phyloP scores from a whole-genome alignment of 2,888 invertebrate species.

The Metellina segmentata region DNA sequence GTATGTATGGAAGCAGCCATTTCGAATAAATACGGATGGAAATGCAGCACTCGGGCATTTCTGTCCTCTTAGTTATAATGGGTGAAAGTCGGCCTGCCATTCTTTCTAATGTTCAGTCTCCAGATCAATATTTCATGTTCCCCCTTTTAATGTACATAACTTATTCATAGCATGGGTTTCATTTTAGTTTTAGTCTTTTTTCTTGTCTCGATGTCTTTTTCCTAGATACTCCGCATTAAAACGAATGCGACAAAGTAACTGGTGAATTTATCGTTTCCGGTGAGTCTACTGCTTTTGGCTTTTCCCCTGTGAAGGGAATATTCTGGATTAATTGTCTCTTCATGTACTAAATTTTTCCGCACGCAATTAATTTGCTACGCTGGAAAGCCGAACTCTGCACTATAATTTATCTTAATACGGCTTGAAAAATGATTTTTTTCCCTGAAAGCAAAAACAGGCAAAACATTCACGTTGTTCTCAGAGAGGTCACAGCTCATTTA shows the following conservation, averaged over 20 bases:
- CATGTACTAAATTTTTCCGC: slow-evolving; percentile 21
- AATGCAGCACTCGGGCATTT: not conserved
- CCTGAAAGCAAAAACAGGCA: not conserved
- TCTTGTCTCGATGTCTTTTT: not conserved
- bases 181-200: not conserved
- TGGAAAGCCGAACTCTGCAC: not conserved
- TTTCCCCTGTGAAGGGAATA: slow-evolving; percentile 11
- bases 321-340: slow-evolving; percentile 26
- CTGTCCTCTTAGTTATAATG: too few relatives aligned
- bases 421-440: slow-evolving; percentile 4
- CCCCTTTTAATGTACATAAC: slow-evolving; percentile 41
- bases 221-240: slow-evolving; percentile 8
- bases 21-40: not conserved
- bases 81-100: not conserved
- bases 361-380: slow-evolving; percentile 7
- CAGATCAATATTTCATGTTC: slow-evolving; percentile 43
- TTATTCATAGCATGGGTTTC: slow-evolving; percentile 35
- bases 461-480: not conserved
- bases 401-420: slow-evolving; percentile 19
- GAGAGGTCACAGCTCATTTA: too few relatives aligned
- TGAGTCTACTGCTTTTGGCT: slow-evolving; percentile 1
- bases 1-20: not conserved
- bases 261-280: slow-evolving; percentile 35
- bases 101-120: not conserved
- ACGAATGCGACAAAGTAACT: slow-evolving; percentile 28